Evolutionary conservation across 1,140 invertebrate genomes (phyloP), one percentile per base, ranked within the genome.

Genomic region (Cherax destructor): DNA sequence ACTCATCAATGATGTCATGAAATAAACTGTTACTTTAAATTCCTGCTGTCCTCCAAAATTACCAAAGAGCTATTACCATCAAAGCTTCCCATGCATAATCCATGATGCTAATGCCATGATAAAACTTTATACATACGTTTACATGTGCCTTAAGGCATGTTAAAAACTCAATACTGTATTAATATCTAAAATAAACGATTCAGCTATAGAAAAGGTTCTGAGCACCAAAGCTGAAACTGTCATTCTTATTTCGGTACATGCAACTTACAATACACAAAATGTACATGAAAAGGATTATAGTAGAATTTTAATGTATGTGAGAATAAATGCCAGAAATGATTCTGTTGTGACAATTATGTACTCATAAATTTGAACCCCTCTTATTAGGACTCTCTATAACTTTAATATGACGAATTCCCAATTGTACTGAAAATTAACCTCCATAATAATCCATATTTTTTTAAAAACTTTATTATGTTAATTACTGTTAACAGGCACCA

Each of bases 181-280:
- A 81, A 50, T 74, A 21, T 81, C 18, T 81, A 81, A 81, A 81
- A 81, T 59, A 81, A 81, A 81, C 10, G 50, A 81, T 81, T 81
- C 79, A 81, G 79, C 79, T 81, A 81, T 59, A 81, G 49, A 81
- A 59, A 81, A 56, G 50, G 79, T n/a, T 81, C 79, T 81, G 79
- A 81, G 79, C 79, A 81, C 79, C 79, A 81, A 81, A 81, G 79
- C 79, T 81, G 79, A 81, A 81, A 81, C 3, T 52, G n/a, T 50
- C 52, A 56, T 50, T 30, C 56, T 18, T 30, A 65, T 18, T 59
- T 81, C 79, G 30, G 79, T 56, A 59, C 79, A 81, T 81, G 79
- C 79, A 81, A 81, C 69, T 74, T 74, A 74, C 69, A 74, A 74
- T 74, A 74, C 65, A 69, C 24, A 74, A 74, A 74, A 74, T 74